Evolutionary conservation across 2,888 invertebrate genomes (phyloP).

Genomic region (Mesorhabditis spiculigera): DNA sequence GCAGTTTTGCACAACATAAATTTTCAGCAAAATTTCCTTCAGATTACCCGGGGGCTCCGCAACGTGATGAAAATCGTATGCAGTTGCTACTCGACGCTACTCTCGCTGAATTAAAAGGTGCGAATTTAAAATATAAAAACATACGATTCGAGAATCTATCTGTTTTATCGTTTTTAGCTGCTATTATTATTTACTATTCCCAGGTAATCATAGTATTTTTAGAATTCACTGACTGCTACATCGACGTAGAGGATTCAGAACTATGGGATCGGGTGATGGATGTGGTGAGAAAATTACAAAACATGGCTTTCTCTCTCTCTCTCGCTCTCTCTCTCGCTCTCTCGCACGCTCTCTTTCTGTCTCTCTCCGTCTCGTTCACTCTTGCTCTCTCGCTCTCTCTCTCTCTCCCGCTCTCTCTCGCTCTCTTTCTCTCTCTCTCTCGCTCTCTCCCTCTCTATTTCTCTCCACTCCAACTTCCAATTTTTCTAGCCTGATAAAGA

Average conservation of each 20-base stretch:
- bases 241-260: conserved; percentile 6
- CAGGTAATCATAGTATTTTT: background rate
- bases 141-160: too few relatives aligned
- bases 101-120: background rate
- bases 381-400: too few relatives aligned
- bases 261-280: conserved; percentile 4
- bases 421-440: too few relatives aligned
- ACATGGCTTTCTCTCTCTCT: background rate
- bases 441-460: too few relatives aligned
- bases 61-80: background rate
- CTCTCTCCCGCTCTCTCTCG: too few relatives aligned
- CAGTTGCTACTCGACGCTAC: background rate
- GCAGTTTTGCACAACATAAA: background rate
- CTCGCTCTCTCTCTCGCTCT: too few relatives aligned
- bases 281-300: background rate
- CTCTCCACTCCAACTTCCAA: background rate
- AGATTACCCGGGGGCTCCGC: background rate
- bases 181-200: too few relatives aligned
- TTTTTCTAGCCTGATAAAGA: conserved; percentile 1
- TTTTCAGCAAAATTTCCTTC: background rate
- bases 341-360: too few relatives aligned
- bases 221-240: conserved; percentile 6
- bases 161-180: too few relatives aligned
- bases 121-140: background rate
- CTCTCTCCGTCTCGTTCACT: too few relatives aligned